Conservation (phyloP, 2,797 vertebrate species). For the Argentina silus region DNA sequence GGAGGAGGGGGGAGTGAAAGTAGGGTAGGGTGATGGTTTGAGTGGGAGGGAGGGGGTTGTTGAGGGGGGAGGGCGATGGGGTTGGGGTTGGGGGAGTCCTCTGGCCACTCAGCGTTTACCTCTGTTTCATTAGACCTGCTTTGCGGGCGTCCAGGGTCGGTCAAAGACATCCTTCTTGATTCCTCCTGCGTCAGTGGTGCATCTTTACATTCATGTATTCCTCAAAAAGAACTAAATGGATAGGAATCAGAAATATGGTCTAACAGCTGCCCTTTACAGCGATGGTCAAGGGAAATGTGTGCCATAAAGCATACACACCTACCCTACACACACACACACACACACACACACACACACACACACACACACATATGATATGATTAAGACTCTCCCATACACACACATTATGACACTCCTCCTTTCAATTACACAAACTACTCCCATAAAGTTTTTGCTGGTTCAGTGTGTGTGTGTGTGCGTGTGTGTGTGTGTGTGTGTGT, state of each 20-base stretch:
- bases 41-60: background rate
- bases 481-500: conserved; percentile 22
- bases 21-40: background rate
- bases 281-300: too few species aligned
- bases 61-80: background rate
- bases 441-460: background rate
- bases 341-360: conserved; percentile 3
- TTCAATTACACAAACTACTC: too few species aligned
- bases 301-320: too few species aligned
- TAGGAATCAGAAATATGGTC: too few species aligned
- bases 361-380: background rate
- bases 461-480: conserved; percentile 8
- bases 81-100: conserved; percentile 12
- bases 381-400: too few species aligned
- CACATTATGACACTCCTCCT: too few species aligned
- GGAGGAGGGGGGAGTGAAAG: background rate
- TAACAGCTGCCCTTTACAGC: too few species aligned
- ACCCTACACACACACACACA: conserved; percentile 37
- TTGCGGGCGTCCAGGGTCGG: conserved; percentile 68
- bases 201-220: too few species aligned
- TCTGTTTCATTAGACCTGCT: conserved; percentile 66
- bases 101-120: conserved; percentile 67
- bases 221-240: too few species aligned
- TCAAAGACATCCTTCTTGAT: conserved; percentile 45
- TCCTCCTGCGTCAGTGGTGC: too few species aligned